Evolutionary conservation across 2,888 invertebrate species (phyloP).

Genomic region (Julus scandinavius): DNA sequence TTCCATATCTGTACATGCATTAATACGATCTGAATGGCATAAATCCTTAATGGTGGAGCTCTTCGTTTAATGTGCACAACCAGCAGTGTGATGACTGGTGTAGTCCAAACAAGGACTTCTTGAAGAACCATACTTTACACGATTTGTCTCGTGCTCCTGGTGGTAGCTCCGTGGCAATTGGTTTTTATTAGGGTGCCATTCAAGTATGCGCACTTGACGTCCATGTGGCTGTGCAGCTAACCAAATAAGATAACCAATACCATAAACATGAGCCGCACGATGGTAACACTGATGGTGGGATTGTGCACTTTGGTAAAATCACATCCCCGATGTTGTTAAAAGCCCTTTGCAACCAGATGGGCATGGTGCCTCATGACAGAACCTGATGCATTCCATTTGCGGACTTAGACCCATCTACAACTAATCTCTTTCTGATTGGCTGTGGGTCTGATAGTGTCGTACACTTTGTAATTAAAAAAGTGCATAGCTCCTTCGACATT

Average conservation of each 20-base stretch:
- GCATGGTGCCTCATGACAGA: background rate
- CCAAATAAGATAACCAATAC: background rate
- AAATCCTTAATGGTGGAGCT: too few species aligned
- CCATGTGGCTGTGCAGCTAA: background rate
- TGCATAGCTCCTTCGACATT: too few species aligned
- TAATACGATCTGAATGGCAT: too few species aligned
- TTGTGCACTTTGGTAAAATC: background rate
- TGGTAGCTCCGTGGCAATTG: background rate
- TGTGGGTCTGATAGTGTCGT: too few species aligned
- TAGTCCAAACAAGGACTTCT: background rate
- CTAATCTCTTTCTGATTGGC: background rate
- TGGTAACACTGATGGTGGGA: background rate
- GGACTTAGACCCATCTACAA: background rate
- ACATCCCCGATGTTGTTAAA: background rate
- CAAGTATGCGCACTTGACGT: background rate
- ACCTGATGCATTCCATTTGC: background rate
- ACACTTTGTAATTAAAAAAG: too few species aligned
- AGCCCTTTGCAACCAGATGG: background rate
- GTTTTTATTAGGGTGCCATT: background rate
- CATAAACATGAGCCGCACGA: background rate
- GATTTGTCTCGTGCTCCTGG: background rate
- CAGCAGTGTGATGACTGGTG: background rate
- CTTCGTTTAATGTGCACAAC: too few species aligned
- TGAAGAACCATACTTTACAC: background rate
- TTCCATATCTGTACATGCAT: too few species aligned